Evolutionary conservation across 2,113 vertebrate genomes (phyloP), one percentile per base, ranked within the genome.

Genomic region (Erpornis zantholeuca): DNA sequence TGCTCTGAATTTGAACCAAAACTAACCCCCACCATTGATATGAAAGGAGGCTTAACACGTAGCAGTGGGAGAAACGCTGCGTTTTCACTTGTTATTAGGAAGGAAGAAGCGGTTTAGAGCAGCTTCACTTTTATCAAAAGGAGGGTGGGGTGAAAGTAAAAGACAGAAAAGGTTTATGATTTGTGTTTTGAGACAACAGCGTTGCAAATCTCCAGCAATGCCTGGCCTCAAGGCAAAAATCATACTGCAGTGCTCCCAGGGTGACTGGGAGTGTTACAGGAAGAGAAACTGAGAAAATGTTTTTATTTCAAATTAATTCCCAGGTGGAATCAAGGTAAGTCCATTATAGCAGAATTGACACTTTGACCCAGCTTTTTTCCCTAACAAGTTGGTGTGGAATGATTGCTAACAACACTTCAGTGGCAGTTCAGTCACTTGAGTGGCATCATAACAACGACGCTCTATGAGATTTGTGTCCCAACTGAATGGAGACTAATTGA

Each of bases 61-160:
- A 13, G 6, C 73, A 35, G 76, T 0, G 8, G 31, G 59, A 54
- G 33, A 77, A 86, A 75, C 0, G 2, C 35, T 10, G 64, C 5
- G 4, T 86, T 69, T 64, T 38, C 63, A 56, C 28, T 86, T 24
- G 11, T 45, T 59, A 16, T 68, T 19, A 33, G 56, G 71, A 81
- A 84, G 82, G 65, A 92, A 86, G 63, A 59, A 61, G 68, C 2
- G 24, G 66, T 86, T 88, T n/a, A 88, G 38, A 88, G 60, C 4
- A 66, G 29, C 69, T 93, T 85, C 83, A 38, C 68, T 91, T 87
- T 82, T 36, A 45, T 20, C 23, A 82, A 75, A 77, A 57, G 59
- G 52, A 38, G 79, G 42, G 68, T 75, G 33, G 25, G 28, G 88
- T 83, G 73, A 89, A 91, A 90, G 66, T 3, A n/a, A 27, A 66